Evolutionary conservation across 2,888 invertebrate species (phyloP).

Genomic region (Zelleria hepariella): DNA sequence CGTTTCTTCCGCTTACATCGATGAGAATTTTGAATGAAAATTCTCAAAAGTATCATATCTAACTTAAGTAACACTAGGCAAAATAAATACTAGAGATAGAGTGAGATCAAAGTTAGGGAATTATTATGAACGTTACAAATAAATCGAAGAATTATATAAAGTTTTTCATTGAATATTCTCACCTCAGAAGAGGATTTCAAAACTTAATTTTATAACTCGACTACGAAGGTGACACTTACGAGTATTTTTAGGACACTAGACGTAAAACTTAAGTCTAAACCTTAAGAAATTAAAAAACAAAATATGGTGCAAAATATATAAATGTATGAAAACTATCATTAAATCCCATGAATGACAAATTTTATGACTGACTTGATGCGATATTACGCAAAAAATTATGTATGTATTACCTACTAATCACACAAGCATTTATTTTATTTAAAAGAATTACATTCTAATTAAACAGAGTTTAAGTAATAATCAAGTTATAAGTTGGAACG

Average conservation of each 20-base stretch:
- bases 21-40: constrained; percentile 23
- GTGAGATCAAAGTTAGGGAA: constrained; percentile 4
- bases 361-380: constrained; percentile 51
- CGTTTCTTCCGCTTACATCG: constrained; percentile 55
- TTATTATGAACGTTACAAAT: neutral
- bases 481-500: neutral
- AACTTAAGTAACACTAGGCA: neutral
- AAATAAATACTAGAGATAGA: constrained; percentile 2
- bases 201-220: constrained; percentile 57
- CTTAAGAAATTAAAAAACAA: constrained; percentile 49
- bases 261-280: constrained; percentile 61
- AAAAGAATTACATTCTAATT: constrained; percentile 6
- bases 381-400: constrained; percentile 44
- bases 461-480: neutral
- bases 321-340: constrained; percentile 36
- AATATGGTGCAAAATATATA: constrained; percentile 57
- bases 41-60: constrained; percentile 16
- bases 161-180: constrained; percentile 30
- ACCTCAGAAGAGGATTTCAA: constrained; percentile 47
- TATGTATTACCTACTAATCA: constrained; percentile 48
- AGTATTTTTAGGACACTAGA: constrained; percentile 60
- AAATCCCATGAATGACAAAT: constrained; percentile 31
- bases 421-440: constrained; percentile 46
- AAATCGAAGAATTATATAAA: neutral
- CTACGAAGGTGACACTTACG: constrained; percentile 66